Percentiles rank a stretch among this genome's conserved stretches.
These are phyloP conservation scores for Chromis chromis DNA, from an alignment of 2,797 vertebrate species.

Conservation along the genomic window DNA sequence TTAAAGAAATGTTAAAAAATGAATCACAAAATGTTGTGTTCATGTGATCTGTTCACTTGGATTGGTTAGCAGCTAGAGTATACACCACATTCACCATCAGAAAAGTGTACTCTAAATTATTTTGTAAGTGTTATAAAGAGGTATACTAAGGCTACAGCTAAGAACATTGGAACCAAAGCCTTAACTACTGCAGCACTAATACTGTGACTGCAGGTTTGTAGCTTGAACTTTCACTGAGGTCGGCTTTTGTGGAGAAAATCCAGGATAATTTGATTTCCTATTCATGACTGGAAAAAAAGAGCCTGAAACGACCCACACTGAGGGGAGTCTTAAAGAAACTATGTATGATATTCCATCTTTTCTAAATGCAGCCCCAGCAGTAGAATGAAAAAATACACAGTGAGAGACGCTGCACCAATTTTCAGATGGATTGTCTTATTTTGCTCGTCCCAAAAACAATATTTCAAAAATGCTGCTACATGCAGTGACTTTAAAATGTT, in stretches of 20 bases:
- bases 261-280: slow-evolving; percentile 15
- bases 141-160: background rate
- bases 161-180: background rate
- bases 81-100: too few relatives aligned
- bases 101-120: too few relatives aligned
- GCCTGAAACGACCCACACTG: background rate
- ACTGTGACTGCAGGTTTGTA: background rate
- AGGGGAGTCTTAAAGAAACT: background rate
- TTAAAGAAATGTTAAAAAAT: background rate
- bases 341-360: background rate
- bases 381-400: background rate
- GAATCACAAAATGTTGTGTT: background rate
- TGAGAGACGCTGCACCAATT: background rate
- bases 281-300: slow-evolving; percentile 1
- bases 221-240: slow-evolving; percentile 16
- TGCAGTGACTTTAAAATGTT: too few relatives aligned
- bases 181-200: background rate
- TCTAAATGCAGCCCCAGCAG: background rate
- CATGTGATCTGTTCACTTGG: background rate
- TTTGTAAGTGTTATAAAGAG: background rate
- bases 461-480: too few relatives aligned
- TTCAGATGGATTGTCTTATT: too few relatives aligned
- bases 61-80: too few relatives aligned
- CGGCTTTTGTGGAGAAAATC: slow-evolving; percentile 7
- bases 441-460: too few relatives aligned